Base-by-base conservation (phyloP, 2,888 invertebrate genomes). In the Catocala nupta region DNA sequence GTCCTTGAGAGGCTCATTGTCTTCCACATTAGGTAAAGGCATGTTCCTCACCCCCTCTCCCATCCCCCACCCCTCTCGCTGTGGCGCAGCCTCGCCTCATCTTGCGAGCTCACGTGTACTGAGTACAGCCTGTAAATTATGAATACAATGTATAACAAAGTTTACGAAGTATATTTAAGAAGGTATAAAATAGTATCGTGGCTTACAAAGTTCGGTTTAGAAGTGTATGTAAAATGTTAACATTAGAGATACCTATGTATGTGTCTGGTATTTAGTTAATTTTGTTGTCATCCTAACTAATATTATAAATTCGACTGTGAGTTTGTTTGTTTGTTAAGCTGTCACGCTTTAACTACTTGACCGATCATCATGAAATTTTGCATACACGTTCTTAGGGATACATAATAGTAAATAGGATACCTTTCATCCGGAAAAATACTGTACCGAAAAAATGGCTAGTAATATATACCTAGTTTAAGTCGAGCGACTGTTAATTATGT, bases 21-120 rank as follows among this genome's bases (percentile, higher is more conserved):
- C 80, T 92, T 91, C 93, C 92, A 88, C 89, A 90, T 93, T 91
- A 90, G 93, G 93, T 87, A 89, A 88, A 90, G 89, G 90, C 91
- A 92, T 91, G 87, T 80, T 67, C 75, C 70, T 71, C 69, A 71
- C 71, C 66, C 65, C 68, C 4, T 25, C 4, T 4, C 25, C 25
- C 25, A 68, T 70, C 68, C 63, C 54, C 59, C 67, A 54, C 43
- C 75, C 68, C 64, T 56, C 63, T 61, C 60, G 59, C 64, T 59
- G 68, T 70, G 66, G 65, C 59, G 65, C 39, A 68, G 74, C 59
- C 62, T 60, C 73, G 79, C 73, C 81, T 88, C 86, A 89, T 90
- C 87, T 90, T 89, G 90, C 90, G 77, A 70, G 66, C 84, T 87
- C 90, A 89, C 90, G 90, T 83, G 75, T 78, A 74, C 53, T 51